These are phyloP conservation scores for Trichomycterus rosablanca DNA, from an alignment of 2,113 vertebrate species.

Conservation along the genomic window DNA sequence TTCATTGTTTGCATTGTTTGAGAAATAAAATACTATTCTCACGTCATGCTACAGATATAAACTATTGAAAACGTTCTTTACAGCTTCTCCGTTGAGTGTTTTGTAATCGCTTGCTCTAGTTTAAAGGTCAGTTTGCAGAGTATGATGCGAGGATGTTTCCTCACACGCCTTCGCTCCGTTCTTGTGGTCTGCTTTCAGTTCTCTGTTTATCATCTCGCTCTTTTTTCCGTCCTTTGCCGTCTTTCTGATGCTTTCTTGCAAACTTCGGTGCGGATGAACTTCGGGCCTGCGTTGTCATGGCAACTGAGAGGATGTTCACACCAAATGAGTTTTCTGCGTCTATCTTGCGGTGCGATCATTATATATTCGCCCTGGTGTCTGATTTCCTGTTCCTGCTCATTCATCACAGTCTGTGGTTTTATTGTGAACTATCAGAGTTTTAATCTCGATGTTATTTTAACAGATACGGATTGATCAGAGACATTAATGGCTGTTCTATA, in stretches of 20 bases:
- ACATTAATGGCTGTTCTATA: too few relatives aligned
- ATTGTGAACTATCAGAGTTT: too few relatives aligned
- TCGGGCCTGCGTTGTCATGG: slow-evolving; percentile 64
- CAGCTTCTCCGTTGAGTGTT: too few relatives aligned
- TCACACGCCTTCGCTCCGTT: slow-evolving; percentile 14
- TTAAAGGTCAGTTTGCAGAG: slow-evolving; percentile 18
- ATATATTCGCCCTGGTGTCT: slow-evolving; percentile 35
- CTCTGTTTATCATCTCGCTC: slow-evolving; percentile 22
- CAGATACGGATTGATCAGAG: too few relatives aligned
- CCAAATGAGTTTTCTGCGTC: slow-evolving; percentile 17
- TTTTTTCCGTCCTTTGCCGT: slow-evolving; percentile 25
- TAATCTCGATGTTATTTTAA: too few relatives aligned
- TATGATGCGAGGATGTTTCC: slow-evolving; percentile 15
- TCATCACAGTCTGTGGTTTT: slow-evolving; percentile 27
- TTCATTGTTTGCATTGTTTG: background rate
- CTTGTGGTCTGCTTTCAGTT: slow-evolving; percentile 29
- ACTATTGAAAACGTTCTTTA: too few relatives aligned
- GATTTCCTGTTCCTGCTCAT: slow-evolving; percentile 29
- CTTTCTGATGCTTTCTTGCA: slow-evolving; percentile 38
- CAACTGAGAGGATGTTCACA: slow-evolving; percentile 55
- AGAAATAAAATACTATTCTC: too few relatives aligned
- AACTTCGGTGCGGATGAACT: slow-evolving; percentile 56
- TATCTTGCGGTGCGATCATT: slow-evolving; percentile 14
- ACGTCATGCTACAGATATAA: too few relatives aligned
- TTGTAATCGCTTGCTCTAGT: background rate